These are phyloP conservation scores for Hemiprocne comata DNA, from an alignment of 2,113 vertebrate species.

Conservation along the genomic window DNA sequence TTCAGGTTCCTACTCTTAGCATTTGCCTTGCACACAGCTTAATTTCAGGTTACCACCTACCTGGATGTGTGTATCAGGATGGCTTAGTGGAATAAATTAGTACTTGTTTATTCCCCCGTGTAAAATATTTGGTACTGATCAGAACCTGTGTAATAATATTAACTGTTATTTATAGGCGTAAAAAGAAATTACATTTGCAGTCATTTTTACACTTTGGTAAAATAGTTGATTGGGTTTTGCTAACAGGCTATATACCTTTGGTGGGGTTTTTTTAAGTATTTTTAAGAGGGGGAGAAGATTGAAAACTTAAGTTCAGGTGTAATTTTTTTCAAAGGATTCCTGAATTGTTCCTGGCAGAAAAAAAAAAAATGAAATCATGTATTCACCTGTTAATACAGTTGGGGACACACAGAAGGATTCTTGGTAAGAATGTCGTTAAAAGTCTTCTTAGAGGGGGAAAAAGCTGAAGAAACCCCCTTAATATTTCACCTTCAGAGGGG, in stretches of 20 bases:
- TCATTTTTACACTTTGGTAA: conserved; percentile 65
- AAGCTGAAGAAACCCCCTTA: background rate
- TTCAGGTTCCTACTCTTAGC: conserved; percentile 57
- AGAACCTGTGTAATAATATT: conserved; percentile 41
- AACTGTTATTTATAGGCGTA: conserved; percentile 31
- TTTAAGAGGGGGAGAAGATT: conserved; percentile 23
- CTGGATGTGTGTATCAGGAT: conserved; percentile 58
- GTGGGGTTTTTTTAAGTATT: conserved; percentile 25
- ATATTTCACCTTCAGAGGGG: background rate
- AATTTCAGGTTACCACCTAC: conserved; percentile 50
- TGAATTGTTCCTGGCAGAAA: background rate
- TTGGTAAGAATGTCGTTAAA: background rate
- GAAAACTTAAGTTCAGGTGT: conserved; percentile 9
- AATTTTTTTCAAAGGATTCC: background rate
- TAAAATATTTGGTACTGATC: conserved; percentile 17
- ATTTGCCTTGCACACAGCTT: conserved; percentile 50
- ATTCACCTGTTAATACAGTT: background rate
- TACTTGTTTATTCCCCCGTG: background rate
- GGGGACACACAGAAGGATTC: background rate
- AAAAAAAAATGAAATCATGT: too few species aligned
- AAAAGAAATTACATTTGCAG: conserved; percentile 56
- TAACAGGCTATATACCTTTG: conserved; percentile 34
- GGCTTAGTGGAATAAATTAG: conserved; percentile 23
- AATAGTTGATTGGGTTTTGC: conserved; percentile 58
- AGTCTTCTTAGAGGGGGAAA: background rate